phyloP scores from a whole-genome alignment of 2,888 invertebrate species.

The Dasysyrphus tricinctus region DNA sequence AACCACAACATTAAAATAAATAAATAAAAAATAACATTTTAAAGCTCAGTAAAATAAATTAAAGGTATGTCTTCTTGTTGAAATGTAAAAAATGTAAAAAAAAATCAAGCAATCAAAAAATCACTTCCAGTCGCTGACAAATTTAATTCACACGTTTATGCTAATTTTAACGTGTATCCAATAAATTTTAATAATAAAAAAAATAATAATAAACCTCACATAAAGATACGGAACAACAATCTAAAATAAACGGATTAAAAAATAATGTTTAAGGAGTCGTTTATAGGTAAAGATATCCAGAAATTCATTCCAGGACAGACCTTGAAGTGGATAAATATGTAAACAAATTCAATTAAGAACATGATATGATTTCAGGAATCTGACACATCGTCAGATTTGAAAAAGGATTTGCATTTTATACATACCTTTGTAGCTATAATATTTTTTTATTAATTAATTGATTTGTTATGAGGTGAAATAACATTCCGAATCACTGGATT shows the following conservation, averaged over 20 bases:
- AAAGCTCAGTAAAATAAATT: background rate
- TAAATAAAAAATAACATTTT: background rate
- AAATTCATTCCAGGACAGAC: constrained; percentile 13
- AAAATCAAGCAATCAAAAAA: constrained; percentile 54
- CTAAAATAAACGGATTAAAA: constrained; percentile 30
- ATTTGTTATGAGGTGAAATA: constrained; percentile 50
- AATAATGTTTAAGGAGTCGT: constrained; percentile 28
- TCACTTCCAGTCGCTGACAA: constrained; percentile 69
- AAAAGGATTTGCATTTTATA: constrained; percentile 10
- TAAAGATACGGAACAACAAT: constrained; percentile 11
- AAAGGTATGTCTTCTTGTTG: background rate
- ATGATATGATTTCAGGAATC: constrained; percentile 47
- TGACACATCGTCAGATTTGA: constrained; percentile 56
- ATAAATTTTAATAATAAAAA: constrained; percentile 46
- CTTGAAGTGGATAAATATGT: background rate
- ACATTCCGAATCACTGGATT: background rate
- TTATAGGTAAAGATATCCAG: background rate
- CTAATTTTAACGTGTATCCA: constrained; percentile 71
- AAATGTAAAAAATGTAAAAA: background rate
- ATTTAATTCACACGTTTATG: constrained; percentile 75
- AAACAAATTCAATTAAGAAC: constrained; percentile 26
- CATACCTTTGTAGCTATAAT: background rate
- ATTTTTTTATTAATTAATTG: constrained; percentile 55
- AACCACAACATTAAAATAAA: background rate
- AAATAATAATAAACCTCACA: constrained; percentile 3